Evolutionary conservation across 2,888 invertebrate species (phyloP).

Genomic region (Hydrotaea cyrtoneurina): DNA sequence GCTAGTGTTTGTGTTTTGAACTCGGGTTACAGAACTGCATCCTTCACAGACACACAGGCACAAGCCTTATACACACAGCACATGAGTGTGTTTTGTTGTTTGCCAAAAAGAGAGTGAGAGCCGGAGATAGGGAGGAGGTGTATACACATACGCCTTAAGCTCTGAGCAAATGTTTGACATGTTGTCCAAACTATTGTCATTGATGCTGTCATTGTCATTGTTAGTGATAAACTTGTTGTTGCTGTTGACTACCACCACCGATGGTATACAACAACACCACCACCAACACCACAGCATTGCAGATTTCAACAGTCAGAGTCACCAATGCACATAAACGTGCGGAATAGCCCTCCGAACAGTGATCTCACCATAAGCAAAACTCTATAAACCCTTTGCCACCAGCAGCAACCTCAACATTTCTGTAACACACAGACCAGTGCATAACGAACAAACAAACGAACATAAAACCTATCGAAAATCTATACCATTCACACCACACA

Average conservation of each 20-base stretch:
- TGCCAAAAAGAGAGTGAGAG: not conserved
- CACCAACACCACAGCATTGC: not conserved
- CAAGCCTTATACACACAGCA: not conserved
- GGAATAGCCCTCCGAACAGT: not conserved
- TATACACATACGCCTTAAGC: conserved; percentile 23
- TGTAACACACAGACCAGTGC: no score
- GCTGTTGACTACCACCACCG: not conserved
- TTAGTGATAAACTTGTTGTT: not conserved
- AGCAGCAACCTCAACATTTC: no score
- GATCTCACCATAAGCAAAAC: not conserved
- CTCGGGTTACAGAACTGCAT: conserved; percentile 5
- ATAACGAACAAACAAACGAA: not conserved
- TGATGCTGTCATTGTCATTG: conserved; percentile 17
- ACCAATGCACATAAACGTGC: not conserved
- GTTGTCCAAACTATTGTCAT: conserved; percentile 36
- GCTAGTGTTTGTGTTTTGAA: conserved; percentile 10
- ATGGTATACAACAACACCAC: not conserved
- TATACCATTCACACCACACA: not conserved
- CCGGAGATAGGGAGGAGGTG: not conserved
- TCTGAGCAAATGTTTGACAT: conserved; percentile 26
- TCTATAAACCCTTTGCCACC: not conserved
- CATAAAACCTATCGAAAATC: not conserved
- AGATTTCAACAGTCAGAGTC: not conserved
- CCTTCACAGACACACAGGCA: not conserved
- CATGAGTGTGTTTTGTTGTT: no score